phyloP scores from a whole-genome alignment of 1,140 invertebrate genomes.

The Drosophila sucinea region DNA sequence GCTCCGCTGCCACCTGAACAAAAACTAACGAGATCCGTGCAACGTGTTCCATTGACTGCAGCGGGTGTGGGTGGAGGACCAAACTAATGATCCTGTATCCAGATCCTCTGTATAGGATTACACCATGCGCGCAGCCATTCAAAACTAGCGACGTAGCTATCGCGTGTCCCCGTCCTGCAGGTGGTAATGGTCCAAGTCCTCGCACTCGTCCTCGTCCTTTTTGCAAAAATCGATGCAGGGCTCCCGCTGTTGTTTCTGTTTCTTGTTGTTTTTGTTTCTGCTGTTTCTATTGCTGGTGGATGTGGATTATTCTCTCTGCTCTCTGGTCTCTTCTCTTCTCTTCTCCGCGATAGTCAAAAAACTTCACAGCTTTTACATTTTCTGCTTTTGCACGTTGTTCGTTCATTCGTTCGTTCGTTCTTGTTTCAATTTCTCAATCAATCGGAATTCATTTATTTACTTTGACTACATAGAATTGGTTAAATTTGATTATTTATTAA shows the following conservation, averaged over 20 bases:
- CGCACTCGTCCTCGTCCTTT: slow-evolving; percentile 4
- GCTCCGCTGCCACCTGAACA: slow-evolving; percentile 22
- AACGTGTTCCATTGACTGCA: slow-evolving; percentile 15
- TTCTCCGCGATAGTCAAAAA: slow-evolving; percentile 6
- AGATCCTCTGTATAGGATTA: slow-evolving; percentile 1
- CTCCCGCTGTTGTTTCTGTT: slow-evolving; percentile 11
- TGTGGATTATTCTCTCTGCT: slow-evolving; percentile 6
- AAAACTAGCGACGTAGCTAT: neutral
- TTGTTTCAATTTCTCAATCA: slow-evolving; percentile 17
- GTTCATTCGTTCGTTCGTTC: slow-evolving; percentile 12
- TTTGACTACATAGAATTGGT: slow-evolving; percentile 4
- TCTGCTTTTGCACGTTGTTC: slow-evolving; percentile 25
- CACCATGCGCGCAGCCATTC: neutral
- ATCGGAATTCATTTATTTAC: slow-evolving; percentile 25
- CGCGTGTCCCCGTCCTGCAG: slow-evolving; percentile 18
- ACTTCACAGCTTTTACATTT: slow-evolving; percentile 22
- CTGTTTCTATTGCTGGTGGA: slow-evolving; percentile 19
- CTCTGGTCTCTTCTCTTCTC: slow-evolving; percentile 15
- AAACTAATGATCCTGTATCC: neutral
- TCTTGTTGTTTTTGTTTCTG: slow-evolving; percentile 22
- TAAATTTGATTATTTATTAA: neutral
- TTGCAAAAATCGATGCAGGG: slow-evolving; percentile 46
- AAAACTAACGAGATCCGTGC: slow-evolving; percentile 27
- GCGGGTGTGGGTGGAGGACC: neutral
- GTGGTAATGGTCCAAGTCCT: slow-evolving; percentile 3